Evolutionary conservation across 2,113 vertebrate species (phyloP), one percentile per base, ranked within the genome.

Genomic region (Oncorhynchus keta): DNA sequence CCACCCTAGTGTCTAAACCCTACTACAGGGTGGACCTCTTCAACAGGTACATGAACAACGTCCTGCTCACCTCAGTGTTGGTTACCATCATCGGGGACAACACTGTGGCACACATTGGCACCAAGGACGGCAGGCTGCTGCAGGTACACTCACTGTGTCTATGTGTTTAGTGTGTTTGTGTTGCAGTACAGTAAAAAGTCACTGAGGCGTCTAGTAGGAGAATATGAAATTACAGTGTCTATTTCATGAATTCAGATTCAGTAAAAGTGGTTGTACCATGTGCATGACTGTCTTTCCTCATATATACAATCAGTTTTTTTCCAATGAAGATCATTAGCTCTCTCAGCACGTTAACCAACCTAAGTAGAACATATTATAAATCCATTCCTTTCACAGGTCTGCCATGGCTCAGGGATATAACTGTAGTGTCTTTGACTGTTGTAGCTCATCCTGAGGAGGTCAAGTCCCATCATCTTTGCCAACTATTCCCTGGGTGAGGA

Each of bases 81-180:
- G 91, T 98, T 81, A 97, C 94, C 0, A 85, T 84, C 9, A 86
- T 93, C 2, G 90, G 83, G 20, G 78, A 91, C 0, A 78, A 91
- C 80, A 98, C 97, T 0, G 92, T 99, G 79, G 97, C 95, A 7
- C 96, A 98, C 86, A 92, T 99, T 77, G 97, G 97, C 72, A 98
- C 97, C 0, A 90, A 89, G 0, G 92, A 96, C 32, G 97, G 97
- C 39, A 93, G 95, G 4, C 28, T 98, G 28, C 81, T 98, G 45
- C 97, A 99, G 97, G 97, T 99, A 87, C 51, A 16, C 5, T 55
- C 51, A 55, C 51, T 55, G 51, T 55, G 51, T 18, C 35, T 35
- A 4, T 55, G 51, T 18, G 39, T 12, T 11, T 11, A 11, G 9
- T 55, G 5, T 55, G 49, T 55, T 16, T 55, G 49, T 14, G 12